These are phyloP conservation scores for Sander vitreus DNA, from an alignment of 2,113 vertebrate species.

Conservation along the genomic window DNA sequence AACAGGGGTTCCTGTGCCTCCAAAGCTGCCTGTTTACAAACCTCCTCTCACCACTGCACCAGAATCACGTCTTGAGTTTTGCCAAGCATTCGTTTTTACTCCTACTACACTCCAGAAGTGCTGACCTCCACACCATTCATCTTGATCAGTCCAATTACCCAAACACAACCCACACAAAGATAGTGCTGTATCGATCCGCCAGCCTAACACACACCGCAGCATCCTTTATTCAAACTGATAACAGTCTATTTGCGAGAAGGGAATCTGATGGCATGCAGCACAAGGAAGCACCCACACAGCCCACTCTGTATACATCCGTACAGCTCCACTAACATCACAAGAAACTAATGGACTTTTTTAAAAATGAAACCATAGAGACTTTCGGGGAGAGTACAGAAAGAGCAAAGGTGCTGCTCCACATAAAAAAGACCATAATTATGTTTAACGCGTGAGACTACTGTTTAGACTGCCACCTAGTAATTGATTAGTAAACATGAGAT, in stretches of 20 bases:
- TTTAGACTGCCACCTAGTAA: not conserved
- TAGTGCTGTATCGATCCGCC: conserved; percentile 51
- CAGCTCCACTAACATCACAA: too few species aligned
- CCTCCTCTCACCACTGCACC: conserved; percentile 22
- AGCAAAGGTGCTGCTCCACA: not conserved
- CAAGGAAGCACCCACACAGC: not conserved
- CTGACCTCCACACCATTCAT: conserved; percentile 52
- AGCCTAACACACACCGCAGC: conserved; percentile 11
- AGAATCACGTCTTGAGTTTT: conserved; percentile 16
- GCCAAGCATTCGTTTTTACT: conserved; percentile 42
- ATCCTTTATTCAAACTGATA: conserved; percentile 26
- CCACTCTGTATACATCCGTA: not conserved
- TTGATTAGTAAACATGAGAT: conserved; percentile 19
- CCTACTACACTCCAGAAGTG: conserved; percentile 26
- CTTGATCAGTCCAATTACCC: conserved; percentile 60
- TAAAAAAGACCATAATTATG: not conserved
- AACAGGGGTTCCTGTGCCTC: not conserved
- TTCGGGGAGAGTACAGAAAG: not conserved
- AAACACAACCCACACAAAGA: conserved; percentile 33
- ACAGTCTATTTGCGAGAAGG: conserved; percentile 4
- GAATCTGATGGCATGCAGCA: conserved; percentile 8
- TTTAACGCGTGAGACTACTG: not conserved
- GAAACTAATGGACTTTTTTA: not conserved
- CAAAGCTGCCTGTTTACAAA: not conserved
- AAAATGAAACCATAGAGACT: not conserved